Conservation (phyloP, 1,140 invertebrate species). For the Euschistus heros region DNA sequence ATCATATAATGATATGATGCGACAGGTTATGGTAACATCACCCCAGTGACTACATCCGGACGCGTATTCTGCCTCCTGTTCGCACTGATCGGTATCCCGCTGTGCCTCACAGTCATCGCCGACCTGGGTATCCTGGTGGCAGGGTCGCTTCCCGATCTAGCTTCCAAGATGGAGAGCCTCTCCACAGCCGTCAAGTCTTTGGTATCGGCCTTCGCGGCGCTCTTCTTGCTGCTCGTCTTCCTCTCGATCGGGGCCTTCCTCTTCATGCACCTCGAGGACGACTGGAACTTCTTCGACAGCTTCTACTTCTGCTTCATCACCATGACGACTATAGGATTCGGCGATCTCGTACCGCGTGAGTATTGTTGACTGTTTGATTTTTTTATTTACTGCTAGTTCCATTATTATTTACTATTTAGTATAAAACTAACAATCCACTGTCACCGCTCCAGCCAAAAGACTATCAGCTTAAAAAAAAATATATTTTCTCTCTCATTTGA, state of each 20-base stretch:
- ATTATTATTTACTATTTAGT: too few relatives aligned
- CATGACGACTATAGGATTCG: constrained; percentile 90
- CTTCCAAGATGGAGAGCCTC: constrained; percentile 18
- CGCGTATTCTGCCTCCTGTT: constrained; percentile 85
- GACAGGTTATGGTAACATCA: constrained; percentile 89
- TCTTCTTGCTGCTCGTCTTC: constrained; percentile 62
- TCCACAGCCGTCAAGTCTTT: constrained; percentile 23
- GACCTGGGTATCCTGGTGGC: constrained; percentile 82
- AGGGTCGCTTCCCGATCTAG: constrained; percentile 46
- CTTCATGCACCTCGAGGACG: constrained; percentile 63
- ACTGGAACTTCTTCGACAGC: constrained; percentile 84
- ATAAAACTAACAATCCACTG: too few relatives aligned
- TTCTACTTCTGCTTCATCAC: constrained; percentile 93
- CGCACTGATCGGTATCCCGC: constrained; percentile 83
- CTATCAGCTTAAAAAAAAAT: too few relatives aligned
- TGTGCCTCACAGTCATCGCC: constrained; percentile 85
- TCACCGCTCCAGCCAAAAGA: too few relatives aligned
- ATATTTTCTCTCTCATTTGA: too few relatives aligned
- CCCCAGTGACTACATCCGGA: constrained; percentile 74
- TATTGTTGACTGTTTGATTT: too few relatives aligned
- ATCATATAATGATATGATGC: too few relatives aligned
- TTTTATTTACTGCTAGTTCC: too few relatives aligned
- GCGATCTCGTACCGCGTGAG: constrained; percentile 81
- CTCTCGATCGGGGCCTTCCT: constrained; percentile 58
- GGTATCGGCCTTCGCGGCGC: constrained; percentile 52